Base-by-base conservation (phyloP, 2,797 vertebrate species). In the Phylloscopus collybita region DNA sequence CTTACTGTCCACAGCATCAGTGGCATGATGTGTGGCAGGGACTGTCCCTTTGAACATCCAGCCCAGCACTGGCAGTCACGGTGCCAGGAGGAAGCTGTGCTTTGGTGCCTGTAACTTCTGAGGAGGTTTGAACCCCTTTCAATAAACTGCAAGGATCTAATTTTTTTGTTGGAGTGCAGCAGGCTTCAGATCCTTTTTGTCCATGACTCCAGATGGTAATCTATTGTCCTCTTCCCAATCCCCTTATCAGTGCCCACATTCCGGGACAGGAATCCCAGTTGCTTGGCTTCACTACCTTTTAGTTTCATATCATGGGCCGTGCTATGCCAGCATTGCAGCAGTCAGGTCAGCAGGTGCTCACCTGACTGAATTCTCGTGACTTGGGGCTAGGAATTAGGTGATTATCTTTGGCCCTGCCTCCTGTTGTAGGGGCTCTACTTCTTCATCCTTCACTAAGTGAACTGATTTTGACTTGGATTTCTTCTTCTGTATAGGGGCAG, bases 331-430 rank as follows among this genome's bases (percentile, higher is more conserved):
- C 38, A 53, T 7, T 45, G 47, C 23, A 60, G 40, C 47, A 38
- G 40, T 23, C 19, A 20, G 13, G 10, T 56, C 49, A 49, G 25
- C 57, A 42, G 10, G 16, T 34, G 17, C 34, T 56, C 57, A 19
- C 30, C 9, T 2, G 1, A 22, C 16, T 62, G 34, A 71, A 56
- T 56, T 71, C 17, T 30, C 0, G 0, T 0, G 42, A 22, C 18
- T 22, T 32, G 6, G 21, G 21, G 18, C 16, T 71, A 64, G 26
- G 36, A 62, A 42, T 56, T 3, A 4, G 3, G 6, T 49, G 25
- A 56, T 62, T 54, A 22, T 49, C 30, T 66, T 36, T 59, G 51
- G 32, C 44, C 21, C 42, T 62, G 34, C 21, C 34, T 49, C 10
- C 25, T 34, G 9, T 62, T 47, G 3, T 62, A 25, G 47, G 57